Evolutionary conservation across 2,888 invertebrate species (phyloP), one percentile per base, ranked within the genome.

Genomic region (Eurytoma californica): DNA sequence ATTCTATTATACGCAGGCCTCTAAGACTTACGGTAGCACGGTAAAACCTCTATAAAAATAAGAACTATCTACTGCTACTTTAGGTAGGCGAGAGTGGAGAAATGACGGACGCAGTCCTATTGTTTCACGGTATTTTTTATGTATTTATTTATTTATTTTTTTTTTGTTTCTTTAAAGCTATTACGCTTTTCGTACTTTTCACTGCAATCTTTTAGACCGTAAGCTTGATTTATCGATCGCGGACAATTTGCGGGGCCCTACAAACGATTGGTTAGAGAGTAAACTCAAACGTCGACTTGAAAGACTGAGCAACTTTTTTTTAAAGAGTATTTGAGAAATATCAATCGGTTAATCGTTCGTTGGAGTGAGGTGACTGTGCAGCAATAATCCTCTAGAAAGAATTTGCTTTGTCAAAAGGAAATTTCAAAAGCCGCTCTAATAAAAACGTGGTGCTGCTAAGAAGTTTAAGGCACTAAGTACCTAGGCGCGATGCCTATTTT

Each of bases 11-110:
- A 87, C 87, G 88, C 89, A 90, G 90, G 88, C 90, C 90, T 89
- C 89, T 90, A 89, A 90, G 89, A 89, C 89, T 89, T 89, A 89
- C 84, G 83, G 77, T 84, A 84, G 84, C 85, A 84, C 84, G 83
- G 82, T 85, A 85, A 84, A 85, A 85, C 84, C 84, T 85, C 84
- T 85, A 85, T 85, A 85, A 85, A 85, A 85, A 85, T 85, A 85
- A 85, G 83, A 84, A 84, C 85, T 85, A 85, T 85, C 82, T 82
- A 82, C 82, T 72, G 80, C 82, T 82, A 82, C 77, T 72, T 61
- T 75, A 81, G 74, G 73, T 74, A 79, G 79, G 68, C 73, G 74
- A 81, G 79, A 81, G 81, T 77, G 81, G 77, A 77, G 79, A 79
- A 74, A 79, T 81, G 61, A 72, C 70, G 73, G 74, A 77, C 60